A percentile compares a stretch with the other conserved stretches of the same genome.
Evolutionary conservation across 2,113 vertebrate genomes (phyloP).

Genomic region (Syngnathus typhle): DNA sequence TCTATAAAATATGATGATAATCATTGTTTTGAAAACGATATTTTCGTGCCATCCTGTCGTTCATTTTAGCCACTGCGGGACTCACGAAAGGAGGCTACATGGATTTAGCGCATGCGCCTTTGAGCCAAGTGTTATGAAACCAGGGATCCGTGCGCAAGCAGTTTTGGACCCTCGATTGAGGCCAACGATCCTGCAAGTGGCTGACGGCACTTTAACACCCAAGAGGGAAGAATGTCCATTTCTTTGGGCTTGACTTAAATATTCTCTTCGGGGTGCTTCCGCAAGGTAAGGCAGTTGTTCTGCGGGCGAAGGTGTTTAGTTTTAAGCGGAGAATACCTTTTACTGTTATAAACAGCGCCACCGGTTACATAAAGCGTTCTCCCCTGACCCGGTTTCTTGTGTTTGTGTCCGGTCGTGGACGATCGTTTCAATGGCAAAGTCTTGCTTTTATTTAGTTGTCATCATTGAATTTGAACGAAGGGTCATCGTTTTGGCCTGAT

Average conservation of each 20-base stretch:
- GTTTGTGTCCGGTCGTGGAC: not conserved
- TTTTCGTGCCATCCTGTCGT: not conserved
- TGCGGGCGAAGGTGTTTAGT: not conserved
- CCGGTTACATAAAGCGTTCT: constrained; percentile 53
- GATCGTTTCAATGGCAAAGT: not conserved
- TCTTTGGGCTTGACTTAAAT: constrained; percentile 57
- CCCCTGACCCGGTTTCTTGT: constrained; percentile 56
- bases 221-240: constrained; percentile 48
- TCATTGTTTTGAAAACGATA: not conserved
- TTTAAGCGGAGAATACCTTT: not conserved
- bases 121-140: constrained; percentile 36
- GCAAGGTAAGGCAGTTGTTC: constrained; percentile 44
- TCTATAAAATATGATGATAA: not conserved
- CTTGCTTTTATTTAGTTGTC: not conserved
- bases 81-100: fast-evolving
- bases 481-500: not conserved
- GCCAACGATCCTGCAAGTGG: not conserved
- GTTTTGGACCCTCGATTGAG: not conserved
- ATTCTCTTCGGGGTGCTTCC: constrained; percentile 21
- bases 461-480: not conserved
- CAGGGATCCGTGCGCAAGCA: constrained; percentile 7
- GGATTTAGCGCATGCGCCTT: constrained; percentile 38
- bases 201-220: not conserved
- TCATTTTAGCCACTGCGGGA: not conserved
- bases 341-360: constrained; percentile 32